Conservation (phyloP, 37 sponge, comb jelly and placozoan species). For the Ianthella basta region DNA sequence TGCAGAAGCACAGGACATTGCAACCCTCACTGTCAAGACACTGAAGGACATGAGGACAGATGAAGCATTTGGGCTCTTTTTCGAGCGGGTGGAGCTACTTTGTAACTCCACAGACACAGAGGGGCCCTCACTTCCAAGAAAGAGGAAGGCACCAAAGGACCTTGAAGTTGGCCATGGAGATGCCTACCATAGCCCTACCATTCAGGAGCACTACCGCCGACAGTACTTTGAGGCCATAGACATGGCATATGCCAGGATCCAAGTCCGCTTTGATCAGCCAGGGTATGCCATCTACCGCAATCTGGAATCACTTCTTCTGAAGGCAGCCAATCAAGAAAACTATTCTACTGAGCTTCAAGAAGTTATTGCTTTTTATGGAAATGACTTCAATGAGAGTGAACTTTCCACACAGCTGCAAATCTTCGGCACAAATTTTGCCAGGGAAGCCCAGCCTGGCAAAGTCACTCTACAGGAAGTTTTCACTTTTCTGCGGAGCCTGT, state of each 20-base stretch:
- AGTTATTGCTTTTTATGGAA: no score
- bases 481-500: no score
- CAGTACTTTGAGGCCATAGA: constrained; percentile 57
- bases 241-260: constrained; percentile 17
- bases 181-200: constrained; percentile 26
- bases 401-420: no score
- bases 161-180: constrained; percentile 24
- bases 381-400: no score
- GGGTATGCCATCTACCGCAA: constrained; percentile 31
- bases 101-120: constrained; percentile 9
- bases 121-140: constrained; percentile 40
- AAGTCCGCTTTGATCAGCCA: constrained; percentile 38
- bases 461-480: no score
- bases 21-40: constrained; percentile 34
- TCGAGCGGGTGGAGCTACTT: constrained; percentile 21
- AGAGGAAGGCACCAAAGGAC: constrained; percentile 38
- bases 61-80: constrained; percentile 40
- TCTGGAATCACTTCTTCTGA: constrained; percentile 31
- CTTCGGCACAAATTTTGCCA: no score
- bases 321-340: constrained; percentile 23
- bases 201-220: constrained; percentile 41
- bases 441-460: no score
- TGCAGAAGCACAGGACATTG: constrained; percentile 48
- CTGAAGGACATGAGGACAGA: constrained; percentile 44
- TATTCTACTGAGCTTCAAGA: background rate